Conservation (phyloP, 2,888 invertebrate species). For the Acheta domesticus region DNA sequence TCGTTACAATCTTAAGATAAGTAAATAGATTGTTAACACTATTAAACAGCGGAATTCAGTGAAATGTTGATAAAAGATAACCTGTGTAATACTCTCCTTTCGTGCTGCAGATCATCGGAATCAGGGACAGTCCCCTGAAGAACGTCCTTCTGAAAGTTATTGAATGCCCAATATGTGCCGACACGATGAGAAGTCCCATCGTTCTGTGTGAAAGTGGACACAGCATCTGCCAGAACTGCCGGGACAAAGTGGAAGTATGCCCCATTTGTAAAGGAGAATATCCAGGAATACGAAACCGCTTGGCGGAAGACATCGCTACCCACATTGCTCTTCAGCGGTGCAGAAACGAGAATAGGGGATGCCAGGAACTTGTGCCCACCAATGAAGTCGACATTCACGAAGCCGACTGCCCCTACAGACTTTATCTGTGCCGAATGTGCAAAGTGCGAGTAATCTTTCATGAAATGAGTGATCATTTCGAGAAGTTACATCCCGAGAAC, state of each 20-base stretch:
- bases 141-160: neutral
- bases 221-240: slow-evolving; percentile 26
- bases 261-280: slow-evolving; percentile 18
- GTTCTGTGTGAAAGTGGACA: slow-evolving; percentile 28
- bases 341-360: neutral
- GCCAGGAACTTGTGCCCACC: neutral
- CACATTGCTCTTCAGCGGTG: slow-evolving; percentile 18
- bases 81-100: neutral
- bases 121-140: neutral
- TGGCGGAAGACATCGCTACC: neutral
- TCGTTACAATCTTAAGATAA: too few relatives aligned
- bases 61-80: too few relatives aligned
- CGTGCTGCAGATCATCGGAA: neutral
- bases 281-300: neutral
- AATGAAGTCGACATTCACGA: neutral
- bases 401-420: neutral
- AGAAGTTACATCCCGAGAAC: neutral
- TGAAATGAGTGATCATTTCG: neutral
- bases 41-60: too few relatives aligned
- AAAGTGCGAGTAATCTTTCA: neutral
- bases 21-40: too few relatives aligned
- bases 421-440: neutral
- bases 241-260: neutral
- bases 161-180: slow-evolving; percentile 28
- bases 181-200: slow-evolving; percentile 27